Base-by-base conservation (phyloP, 2,113 vertebrate genomes). In the Anseranas semipalmata region DNA sequence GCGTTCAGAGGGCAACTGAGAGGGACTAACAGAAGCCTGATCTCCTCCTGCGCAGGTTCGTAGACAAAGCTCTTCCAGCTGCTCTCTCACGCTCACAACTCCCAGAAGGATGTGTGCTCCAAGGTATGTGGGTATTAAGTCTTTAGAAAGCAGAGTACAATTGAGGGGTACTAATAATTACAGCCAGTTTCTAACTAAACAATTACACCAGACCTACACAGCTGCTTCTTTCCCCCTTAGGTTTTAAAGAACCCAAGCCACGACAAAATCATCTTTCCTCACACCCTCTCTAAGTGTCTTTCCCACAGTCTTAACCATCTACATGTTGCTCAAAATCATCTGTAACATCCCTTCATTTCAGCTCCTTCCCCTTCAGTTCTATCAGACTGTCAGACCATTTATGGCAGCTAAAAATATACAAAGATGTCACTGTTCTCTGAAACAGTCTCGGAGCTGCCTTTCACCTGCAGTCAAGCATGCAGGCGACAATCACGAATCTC, bases 391-490 rank as follows among this genome's bases (percentile, higher is more conserved):
- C 70, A 66, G 39, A 90, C 28, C 41, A 25, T 62, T 86, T 55
- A 62, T 35, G 33, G 68, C 85, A 86, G 60, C 76, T 77, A 78
- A 94, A 96, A 87, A 72, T 72, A 84, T 1, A 84, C 46, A 84
- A 76, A 78, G 68, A 48, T 86, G 55, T 84, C 53, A 22, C 13
- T 78, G 76, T 83, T 87, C 68, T 63, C 85, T 33, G 48, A 71
- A 62, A 62, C 71, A 45, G 46, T 53, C 74, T 89, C 53, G 43
- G 91, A 92, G n/a, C 60, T 93, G 87, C 74, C 66, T 88, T 71
- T 65, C 68, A 94, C 86, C 89, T 93, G 94, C 62, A 90, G 58
- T 56, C 72, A 93, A 67, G 50, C 59, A 24, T 56, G 46, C 85
- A 93, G 84, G 53, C 91, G 37, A 41, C 1, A 0, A 60, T 78